phyloP scores from a whole-genome alignment of 2,888 invertebrate species.

The Lithophane leautieri region DNA sequence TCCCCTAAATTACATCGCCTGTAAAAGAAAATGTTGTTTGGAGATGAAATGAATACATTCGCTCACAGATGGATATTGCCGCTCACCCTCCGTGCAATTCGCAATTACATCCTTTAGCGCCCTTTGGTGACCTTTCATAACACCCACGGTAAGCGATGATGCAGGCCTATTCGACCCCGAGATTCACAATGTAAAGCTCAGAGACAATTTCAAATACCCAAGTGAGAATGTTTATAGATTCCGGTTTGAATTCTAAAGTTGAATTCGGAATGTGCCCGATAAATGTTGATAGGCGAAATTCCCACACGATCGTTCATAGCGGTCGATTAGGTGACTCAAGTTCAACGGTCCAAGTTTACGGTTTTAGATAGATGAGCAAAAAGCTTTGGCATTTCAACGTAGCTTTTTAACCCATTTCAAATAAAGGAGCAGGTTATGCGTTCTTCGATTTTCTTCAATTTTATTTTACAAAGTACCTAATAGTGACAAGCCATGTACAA shows the following conservation, averaged over 20 bases:
- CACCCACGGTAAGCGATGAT: slow-evolving; percentile 43
- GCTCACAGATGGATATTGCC: slow-evolving; percentile 54
- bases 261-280: slow-evolving; percentile 19
- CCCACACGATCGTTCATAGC: slow-evolving; percentile 26
- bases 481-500: no score
- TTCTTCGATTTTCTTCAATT: neutral
- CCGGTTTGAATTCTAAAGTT: slow-evolving; percentile 38
- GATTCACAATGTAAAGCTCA: slow-evolving; percentile 43
- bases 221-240: slow-evolving; percentile 15
- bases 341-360: neutral
- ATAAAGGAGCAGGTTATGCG: neutral
- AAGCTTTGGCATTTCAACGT: neutral
- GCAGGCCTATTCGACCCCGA: slow-evolving; percentile 24
- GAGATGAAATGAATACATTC: slow-evolving; percentile 52
- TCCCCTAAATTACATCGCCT: slow-evolving; percentile 35
- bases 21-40: slow-evolving; percentile 54
- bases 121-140: slow-evolving; percentile 52
- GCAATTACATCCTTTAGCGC: slow-evolving; percentile 49
- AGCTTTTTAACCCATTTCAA: neutral
- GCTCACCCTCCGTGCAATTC: slow-evolving; percentile 37
- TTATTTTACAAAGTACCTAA: no score
- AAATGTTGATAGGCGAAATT: slow-evolving; percentile 37
- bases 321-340: slow-evolving; percentile 28
- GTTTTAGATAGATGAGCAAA: slow-evolving; percentile 1
- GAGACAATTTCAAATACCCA: slow-evolving; percentile 31